These are phyloP conservation scores for Phalacrocorax aristotelis DNA, from an alignment of 2,113 vertebrate species.

Conservation along the genomic window DNA sequence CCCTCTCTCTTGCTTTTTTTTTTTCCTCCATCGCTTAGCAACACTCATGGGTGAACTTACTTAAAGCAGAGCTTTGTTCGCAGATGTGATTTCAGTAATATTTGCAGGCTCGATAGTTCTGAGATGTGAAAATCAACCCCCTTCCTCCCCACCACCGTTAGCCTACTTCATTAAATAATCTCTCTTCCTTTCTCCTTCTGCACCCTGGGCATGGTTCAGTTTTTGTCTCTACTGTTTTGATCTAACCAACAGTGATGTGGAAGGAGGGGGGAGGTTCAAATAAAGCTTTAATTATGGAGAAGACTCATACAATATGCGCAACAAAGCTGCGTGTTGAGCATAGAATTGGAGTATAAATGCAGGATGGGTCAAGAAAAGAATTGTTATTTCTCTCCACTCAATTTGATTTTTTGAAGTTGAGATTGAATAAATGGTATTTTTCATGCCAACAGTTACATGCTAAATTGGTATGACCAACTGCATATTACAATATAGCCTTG, in stretches of 20 bases:
- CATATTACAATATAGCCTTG: not conserved
- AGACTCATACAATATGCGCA: not conserved
- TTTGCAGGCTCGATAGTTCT: constrained; percentile 27
- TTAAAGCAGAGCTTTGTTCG: constrained; percentile 54
- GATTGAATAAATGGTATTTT: not conserved
- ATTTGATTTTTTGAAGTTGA: not conserved
- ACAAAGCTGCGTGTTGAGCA: not conserved
- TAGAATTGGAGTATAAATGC: not conserved
- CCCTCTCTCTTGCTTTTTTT: not conserved
- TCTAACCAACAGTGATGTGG: constrained; percentile 35
- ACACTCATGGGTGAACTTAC: constrained; percentile 62
- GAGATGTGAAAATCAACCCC: constrained; percentile 25
- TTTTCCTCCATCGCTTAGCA: constrained; percentile 72
- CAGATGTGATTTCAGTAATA: constrained; percentile 49
- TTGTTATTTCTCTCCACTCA: not conserved
- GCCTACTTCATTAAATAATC: not conserved
- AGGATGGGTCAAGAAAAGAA: not conserved
- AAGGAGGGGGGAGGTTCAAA: constrained; percentile 8
- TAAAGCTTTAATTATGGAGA: constrained; percentile 36
- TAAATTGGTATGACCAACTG: not conserved
- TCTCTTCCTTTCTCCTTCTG: not conserved
- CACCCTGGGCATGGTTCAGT: constrained; percentile 6
- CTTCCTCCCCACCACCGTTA: not conserved
- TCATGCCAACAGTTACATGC: not conserved
- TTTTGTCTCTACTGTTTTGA: constrained; percentile 35